Percentiles rank a stretch among this genome's conserved stretches.
Evolutionary conservation across 2,888 invertebrate genomes (phyloP).

Genomic region (Dynastes maya): DNA sequence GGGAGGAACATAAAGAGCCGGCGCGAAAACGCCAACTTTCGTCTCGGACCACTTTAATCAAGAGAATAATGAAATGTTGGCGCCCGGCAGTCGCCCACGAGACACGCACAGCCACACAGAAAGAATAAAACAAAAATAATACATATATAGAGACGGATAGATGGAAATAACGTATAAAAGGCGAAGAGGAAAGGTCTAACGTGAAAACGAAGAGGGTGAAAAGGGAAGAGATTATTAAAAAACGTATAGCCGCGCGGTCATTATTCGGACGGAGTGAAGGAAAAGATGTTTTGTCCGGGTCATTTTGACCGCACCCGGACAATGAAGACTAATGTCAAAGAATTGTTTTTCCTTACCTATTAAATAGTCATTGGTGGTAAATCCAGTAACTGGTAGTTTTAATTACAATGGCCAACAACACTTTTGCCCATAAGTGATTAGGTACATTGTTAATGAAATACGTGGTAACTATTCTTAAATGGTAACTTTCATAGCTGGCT

Average conservation of each 20-base stretch:
- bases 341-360: background rate
- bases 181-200: constrained; percentile 27
- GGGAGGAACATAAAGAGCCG: constrained; percentile 43
- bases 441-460: too few species aligned
- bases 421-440: too few species aligned
- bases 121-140: constrained; percentile 63
- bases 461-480: too few species aligned
- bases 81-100: constrained; percentile 67
- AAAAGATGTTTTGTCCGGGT: constrained; percentile 5
- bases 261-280: constrained; percentile 7
- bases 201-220: constrained; percentile 17
- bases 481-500: too few species aligned
- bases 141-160: constrained; percentile 19
- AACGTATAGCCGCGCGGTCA: constrained; percentile 5
- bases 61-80: constrained; percentile 70
- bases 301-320: constrained; percentile 22
- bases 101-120: constrained; percentile 68
- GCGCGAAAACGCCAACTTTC: constrained; percentile 50
- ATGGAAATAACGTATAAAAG: constrained; percentile 19
- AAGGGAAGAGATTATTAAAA: constrained; percentile 15
- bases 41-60: constrained; percentile 66
- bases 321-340: background rate
- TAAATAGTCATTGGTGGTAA: background rate
- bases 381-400: background rate
- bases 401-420: too few species aligned